Conservation (phyloP, 92 coral and sea anemone species). For the Isaurus tuberculatus region DNA sequence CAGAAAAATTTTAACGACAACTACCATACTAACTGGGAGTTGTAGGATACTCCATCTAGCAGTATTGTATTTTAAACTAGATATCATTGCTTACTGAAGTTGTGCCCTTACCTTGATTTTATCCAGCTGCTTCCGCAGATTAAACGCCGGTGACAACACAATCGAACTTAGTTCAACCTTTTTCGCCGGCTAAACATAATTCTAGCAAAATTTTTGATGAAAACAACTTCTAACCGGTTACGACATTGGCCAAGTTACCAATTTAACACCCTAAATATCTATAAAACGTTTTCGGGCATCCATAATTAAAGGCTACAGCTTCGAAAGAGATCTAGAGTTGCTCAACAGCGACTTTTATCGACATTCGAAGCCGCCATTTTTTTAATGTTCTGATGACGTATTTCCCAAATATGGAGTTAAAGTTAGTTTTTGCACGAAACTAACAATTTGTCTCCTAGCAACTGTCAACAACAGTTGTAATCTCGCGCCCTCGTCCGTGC, state of each 20-base stretch:
- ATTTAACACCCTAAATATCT: background rate
- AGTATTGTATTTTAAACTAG: no score
- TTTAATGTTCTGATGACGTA: slow-evolving; percentile 72
- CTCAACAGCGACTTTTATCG: background rate
- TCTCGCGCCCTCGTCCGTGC: background rate
- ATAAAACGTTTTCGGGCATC: background rate
- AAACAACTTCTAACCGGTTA: background rate
- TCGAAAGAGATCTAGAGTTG: background rate
- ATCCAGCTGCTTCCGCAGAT: no score
- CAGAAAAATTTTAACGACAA: no score
- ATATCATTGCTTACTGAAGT: background rate
- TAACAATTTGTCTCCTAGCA: slow-evolving; percentile 43
- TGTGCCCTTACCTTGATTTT: no score
- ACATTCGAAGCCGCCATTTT: slow-evolving; percentile 76
- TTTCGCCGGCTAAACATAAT: no score
- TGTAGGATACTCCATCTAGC: no score
- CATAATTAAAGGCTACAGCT: background rate
- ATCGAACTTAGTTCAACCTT: no score
- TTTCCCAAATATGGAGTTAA: slow-evolving; percentile 64
- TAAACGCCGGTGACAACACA: no score
- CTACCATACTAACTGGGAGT: no score
- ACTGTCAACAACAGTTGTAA: slow-evolving; percentile 26
- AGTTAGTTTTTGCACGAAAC: background rate
- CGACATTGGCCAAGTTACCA: background rate
- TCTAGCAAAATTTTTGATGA: no score